Percentiles rank a stretch among this genome's conserved stretches.
Evolutionary conservation across 2,113 vertebrate genomes (phyloP).

Genomic region (Suncus etruscus): DNA sequence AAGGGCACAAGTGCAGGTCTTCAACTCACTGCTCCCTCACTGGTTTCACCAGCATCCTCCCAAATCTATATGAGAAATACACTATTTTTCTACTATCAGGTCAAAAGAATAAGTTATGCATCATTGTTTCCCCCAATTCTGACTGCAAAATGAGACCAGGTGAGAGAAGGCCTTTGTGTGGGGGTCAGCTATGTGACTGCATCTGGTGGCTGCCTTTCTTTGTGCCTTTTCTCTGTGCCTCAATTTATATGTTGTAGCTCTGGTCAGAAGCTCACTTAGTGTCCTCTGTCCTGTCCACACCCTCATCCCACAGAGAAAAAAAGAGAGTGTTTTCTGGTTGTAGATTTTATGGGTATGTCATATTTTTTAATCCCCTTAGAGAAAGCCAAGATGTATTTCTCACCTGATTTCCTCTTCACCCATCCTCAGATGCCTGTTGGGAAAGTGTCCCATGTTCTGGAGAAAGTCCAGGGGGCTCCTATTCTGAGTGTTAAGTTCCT

Average conservation of each 20-base stretch:
- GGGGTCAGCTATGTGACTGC: neutral
- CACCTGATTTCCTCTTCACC: neutral
- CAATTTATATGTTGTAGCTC: neutral
- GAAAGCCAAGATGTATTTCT: neutral
- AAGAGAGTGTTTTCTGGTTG: neutral
- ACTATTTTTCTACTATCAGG: neutral
- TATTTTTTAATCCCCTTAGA: neutral
- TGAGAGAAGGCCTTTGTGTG: neutral
- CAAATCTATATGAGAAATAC: neutral
- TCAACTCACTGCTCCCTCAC: neutral
- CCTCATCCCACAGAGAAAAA: neutral
- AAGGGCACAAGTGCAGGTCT: rapidly evolving
- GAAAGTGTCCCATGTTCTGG: neutral
- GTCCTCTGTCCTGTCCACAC: rapidly evolving
- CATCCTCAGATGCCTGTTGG: neutral
- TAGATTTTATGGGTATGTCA: neutral
- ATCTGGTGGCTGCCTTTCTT: neutral
- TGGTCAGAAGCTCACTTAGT: no score
- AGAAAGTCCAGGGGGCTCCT: constrained; percentile 24
- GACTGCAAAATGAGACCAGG: no score
- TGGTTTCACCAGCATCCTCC: neutral
- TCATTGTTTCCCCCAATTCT: neutral
- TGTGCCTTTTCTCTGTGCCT: neutral
- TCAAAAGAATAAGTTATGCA: neutral
- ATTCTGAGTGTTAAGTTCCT: neutral